Conservation (phyloP, 2,888 invertebrate species). For the Apocheima hispidaria region DNA sequence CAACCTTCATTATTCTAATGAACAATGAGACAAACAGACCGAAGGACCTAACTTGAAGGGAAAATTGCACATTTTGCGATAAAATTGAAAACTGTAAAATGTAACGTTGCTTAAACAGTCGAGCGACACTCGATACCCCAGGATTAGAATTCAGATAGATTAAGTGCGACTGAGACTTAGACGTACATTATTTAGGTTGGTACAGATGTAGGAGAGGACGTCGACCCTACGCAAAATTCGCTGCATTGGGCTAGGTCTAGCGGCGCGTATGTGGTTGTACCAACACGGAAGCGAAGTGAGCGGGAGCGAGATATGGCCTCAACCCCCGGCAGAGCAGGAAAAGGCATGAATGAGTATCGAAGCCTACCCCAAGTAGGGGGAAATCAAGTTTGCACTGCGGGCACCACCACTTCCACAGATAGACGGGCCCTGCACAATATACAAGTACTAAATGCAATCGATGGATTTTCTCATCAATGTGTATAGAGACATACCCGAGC, state of each 20-base stretch:
- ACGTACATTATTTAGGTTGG: conserved; percentile 49
- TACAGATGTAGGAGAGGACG: conserved; percentile 75
- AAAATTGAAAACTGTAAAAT: conserved; percentile 62
- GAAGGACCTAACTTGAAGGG: conserved; percentile 50
- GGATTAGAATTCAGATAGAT: conserved; percentile 63
- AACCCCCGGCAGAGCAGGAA: conserved; percentile 74
- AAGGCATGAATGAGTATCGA: conserved; percentile 85
- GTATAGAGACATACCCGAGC: neutral
- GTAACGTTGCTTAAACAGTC: conserved; percentile 41
- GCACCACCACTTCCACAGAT: conserved; percentile 75
- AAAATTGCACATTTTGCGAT: conserved; percentile 63
- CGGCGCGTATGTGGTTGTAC: conserved; percentile 79
- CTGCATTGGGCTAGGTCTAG: conserved; percentile 87
- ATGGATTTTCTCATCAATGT: conserved; percentile 55
- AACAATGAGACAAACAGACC: conserved; percentile 56
- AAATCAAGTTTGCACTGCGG: conserved; percentile 83
- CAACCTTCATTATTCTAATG: conserved; percentile 53
- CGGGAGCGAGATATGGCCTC: conserved; percentile 70
- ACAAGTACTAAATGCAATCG: conserved; percentile 69
- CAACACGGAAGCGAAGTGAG: conserved; percentile 78
- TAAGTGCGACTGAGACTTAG: conserved; percentile 55
- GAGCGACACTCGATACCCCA: conserved; percentile 33
- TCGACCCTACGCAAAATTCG: conserved; percentile 86
- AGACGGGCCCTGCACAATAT: conserved; percentile 68
- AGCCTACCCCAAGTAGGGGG: conserved; percentile 85